These are phyloP conservation scores for Gibbula magus DNA, from an alignment of 2,888 invertebrate genomes.

Conservation along the genomic window DNA sequence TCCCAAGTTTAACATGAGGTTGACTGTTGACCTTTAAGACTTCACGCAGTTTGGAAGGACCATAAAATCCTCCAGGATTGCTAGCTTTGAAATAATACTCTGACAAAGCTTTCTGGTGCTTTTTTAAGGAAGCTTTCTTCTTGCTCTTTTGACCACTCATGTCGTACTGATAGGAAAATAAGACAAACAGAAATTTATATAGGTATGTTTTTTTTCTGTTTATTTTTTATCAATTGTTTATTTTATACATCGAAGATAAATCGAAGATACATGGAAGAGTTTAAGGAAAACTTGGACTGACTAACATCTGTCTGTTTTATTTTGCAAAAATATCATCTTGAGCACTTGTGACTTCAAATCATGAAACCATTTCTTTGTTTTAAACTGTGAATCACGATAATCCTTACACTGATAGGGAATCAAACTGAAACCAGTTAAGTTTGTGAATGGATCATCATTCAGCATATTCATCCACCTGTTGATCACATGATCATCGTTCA, in stretches of 20 bases:
- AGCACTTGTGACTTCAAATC: neutral
- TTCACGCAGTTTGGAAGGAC: neutral
- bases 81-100: neutral
- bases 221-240: too few relatives aligned
- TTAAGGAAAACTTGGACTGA: too few relatives aligned
- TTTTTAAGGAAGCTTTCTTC: neutral
- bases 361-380: neutral
- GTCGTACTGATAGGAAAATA: neutral
- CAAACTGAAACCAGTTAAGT: neutral
- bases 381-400: neutral
- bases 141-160: neutral
- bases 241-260: neutral
- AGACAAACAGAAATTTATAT: neutral
- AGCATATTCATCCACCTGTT: neutral
- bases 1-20: neutral
- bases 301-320: neutral
- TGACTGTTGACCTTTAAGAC: neutral
- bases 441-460: neutral
- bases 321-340: neutral
- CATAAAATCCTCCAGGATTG: neutral
- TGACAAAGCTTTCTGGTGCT: neutral
- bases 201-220: neutral
- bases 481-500: neutral
- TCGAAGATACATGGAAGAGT: too few relatives aligned
- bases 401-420: neutral